Base-by-base conservation (phyloP, 2,888 invertebrate species). In the Plusia festucae region DNA sequence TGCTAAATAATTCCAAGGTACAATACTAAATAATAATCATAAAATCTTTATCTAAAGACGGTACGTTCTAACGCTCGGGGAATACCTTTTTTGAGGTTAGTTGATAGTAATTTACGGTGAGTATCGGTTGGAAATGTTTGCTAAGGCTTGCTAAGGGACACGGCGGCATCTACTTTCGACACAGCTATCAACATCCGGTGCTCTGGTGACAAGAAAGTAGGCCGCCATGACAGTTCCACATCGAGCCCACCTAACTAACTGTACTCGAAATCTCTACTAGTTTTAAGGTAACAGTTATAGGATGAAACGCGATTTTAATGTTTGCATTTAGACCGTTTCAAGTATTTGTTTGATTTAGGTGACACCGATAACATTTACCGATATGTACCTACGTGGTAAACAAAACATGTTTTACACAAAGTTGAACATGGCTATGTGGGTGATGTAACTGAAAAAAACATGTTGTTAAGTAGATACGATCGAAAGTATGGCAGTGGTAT, bases 161-260 rank as follows among this genome's bases (percentile, higher is more conserved):
- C 53, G 18, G 58, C 58, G 30, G 58, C 54, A 2, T 58, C 60
- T 58, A 76, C 81, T 84, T 83, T 85, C 84, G 74, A 82, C 79
- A 83, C 77, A 78, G 80, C 82, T 87, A 83, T 84, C 81, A 70
- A 82, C 81, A 83, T 84, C 82, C 82, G 81, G 70, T 60, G 75
- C 56, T 53, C 44, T 59, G 64, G 60, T 34, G 69, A 68, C 56
- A 77, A 34, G 85, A 88, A 88, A 88, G 88, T 87, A 65, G 87
- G 52, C 30, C 57, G 53, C 53, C 53, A 49, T 52, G 60, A 59
- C 53, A 22, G 32, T 46, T 22, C 53, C 32, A 46, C 32, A 62
- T 56, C 59, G 60, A 54, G 18, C 49, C 30, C 54, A 20, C 51
- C 57, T 61, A 30, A 60, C 62, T 70, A 78, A 66, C 79, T 58